Evolutionary conservation across 2,888 invertebrate genomes (phyloP), one percentile per base, ranked within the genome.

Genomic region (Neria commutata): DNA sequence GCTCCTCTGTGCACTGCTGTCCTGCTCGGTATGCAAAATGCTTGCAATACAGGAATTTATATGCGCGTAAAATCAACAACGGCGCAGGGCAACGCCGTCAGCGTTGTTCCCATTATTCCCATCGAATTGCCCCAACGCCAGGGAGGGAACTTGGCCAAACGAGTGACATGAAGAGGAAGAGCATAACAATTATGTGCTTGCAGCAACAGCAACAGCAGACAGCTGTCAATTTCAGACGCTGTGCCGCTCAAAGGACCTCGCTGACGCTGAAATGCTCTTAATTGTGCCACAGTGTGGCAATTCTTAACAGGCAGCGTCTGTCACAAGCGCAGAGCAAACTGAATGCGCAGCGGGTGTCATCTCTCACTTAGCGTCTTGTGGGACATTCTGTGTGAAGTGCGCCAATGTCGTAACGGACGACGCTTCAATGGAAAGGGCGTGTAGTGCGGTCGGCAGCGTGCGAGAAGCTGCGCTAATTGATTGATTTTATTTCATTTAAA

Each of bases 31-130:
- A 37, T 37, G 37, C n/a, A 37, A 37, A 37, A 37, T n/a, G 37
- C 16, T n/a, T 37, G 37, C 37, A 8, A 37, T 37, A 37, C n/a
- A n/a, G n/a, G 11, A 37, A 37, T 37, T 37, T 37, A n/a, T 37
- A 37, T 37, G 37, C 37, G 37, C 16, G 29, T n/a, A n/a, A 37
- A 37, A 37, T 37, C n/a, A 37, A 37, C 37, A n/a, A 37, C n/a
- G n/a, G 37, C 37, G 37, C 37, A 37, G 14, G n/a, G 37, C n/a
- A n/a, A n/a, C 16, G n/a, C 6, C 14, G 37, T n/a, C 37, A 37
- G 6, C 11, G 29, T 11, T 29, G 29, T 11, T 29, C 6, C 29
- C 11, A 11, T 8, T 29, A 11, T 11, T 29, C 6, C 29, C 29
- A 29, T 29, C 11, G 11, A n/a, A n/a, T n/a, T n/a, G n/a, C n/a